phyloP scores from a whole-genome alignment of 2,797 vertebrate species.

The Hippoglossus hippoglossus region DNA sequence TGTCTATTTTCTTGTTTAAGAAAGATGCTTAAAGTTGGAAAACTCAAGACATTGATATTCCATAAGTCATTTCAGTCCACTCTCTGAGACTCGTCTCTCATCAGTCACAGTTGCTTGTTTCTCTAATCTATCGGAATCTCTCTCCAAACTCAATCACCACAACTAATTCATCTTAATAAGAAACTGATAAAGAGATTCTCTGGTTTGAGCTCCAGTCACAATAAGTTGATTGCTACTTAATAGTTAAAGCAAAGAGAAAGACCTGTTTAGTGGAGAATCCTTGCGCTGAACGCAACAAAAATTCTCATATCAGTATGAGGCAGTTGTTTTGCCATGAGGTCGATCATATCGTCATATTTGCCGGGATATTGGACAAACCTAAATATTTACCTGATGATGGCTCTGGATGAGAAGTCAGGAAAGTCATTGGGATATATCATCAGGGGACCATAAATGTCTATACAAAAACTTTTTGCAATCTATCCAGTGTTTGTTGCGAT shows the following conservation, averaged over 20 bases:
- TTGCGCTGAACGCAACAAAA: background rate
- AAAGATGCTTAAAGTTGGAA: background rate
- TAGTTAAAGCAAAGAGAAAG: constrained; percentile 35
- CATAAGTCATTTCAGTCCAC: constrained; percentile 38
- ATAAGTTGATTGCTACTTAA: constrained; percentile 60
- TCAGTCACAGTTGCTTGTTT: constrained; percentile 51
- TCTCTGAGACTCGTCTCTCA: constrained; percentile 24
- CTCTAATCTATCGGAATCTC: constrained; percentile 39
- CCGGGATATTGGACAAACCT: background rate
- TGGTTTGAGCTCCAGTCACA: constrained; percentile 51
- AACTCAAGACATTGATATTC: constrained; percentile 38
- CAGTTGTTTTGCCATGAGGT: too few relatives aligned
- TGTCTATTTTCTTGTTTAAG: background rate
- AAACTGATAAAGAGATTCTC: constrained; percentile 64
- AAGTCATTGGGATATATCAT: background rate
- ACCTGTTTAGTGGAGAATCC: constrained; percentile 23
- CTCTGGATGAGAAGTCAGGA: background rate
- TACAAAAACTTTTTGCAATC: too few relatives aligned
- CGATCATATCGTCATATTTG: background rate
- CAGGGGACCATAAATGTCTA: background rate
- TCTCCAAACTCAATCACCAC: constrained; percentile 55
- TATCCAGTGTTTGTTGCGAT: too few relatives aligned
- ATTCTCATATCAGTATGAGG: background rate
- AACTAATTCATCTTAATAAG: constrained; percentile 60
- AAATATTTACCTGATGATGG: background rate